A percentile compares a stretch with the other conserved stretches of the same genome.
These are phyloP conservation scores for Danaus melanippus DNA, from an alignment of 1,140 invertebrate genomes.

Conservation along the genomic window DNA sequence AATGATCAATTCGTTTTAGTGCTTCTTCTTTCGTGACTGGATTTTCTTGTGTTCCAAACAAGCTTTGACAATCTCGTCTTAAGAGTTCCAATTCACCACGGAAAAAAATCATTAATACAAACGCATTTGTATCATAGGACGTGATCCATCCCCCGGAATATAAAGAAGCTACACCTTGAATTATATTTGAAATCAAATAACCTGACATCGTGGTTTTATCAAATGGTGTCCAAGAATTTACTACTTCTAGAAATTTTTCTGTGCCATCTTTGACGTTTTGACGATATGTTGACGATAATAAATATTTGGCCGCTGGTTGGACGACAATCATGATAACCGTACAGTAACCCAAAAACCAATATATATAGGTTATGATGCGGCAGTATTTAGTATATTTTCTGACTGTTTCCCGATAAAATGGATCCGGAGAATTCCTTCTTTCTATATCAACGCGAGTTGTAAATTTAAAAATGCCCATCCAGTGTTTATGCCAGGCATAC, in stretches of 20 bases:
- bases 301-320: conserved; percentile 26
- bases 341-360: conserved; percentile 24
- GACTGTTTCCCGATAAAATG: conserved; percentile 16
- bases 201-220: conserved; percentile 32
- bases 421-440: conserved; percentile 19
- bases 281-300: conserved; percentile 11
- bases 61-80: neutral
- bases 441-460: conserved; percentile 26
- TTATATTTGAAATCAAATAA: conserved; percentile 28
- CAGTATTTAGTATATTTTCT: conserved; percentile 28
- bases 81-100: conserved; percentile 5
- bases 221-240: conserved; percentile 47
- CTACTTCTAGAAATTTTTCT: neutral
- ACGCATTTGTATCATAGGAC: conserved; percentile 38
- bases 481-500: conserved; percentile 28
- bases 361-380: conserved; percentile 28
- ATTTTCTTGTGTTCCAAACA: neutral
- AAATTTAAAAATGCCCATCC: conserved; percentile 31
- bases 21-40: too few relatives aligned
- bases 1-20: too few relatives aligned
- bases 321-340: conserved; percentile 24
- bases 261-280: too few relatives aligned
- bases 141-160: conserved; percentile 41
- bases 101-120: conserved; percentile 42
- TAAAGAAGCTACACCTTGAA: conserved; percentile 32